Percentiles rank a stretch among this genome's conserved stretches.
phyloP scores from a whole-genome alignment of 2,113 vertebrate genomes.

The Peromyscus maniculatus region DNA sequence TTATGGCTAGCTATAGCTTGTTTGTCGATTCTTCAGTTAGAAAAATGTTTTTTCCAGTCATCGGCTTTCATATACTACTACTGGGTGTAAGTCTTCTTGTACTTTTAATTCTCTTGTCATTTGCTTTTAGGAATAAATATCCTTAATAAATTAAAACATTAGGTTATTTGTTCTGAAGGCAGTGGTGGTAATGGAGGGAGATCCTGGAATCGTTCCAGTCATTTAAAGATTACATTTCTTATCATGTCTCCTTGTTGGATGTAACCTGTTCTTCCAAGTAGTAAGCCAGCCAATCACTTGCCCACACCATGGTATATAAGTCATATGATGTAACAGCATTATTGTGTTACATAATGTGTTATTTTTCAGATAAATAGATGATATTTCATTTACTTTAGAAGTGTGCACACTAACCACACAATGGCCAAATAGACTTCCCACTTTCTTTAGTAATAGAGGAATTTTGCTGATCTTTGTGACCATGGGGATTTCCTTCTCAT shows the following conservation, averaged over 20 bases:
- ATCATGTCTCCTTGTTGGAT: neutral
- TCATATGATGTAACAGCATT: neutral
- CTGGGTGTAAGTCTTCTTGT: neutral
- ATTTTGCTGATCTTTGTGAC: neutral
- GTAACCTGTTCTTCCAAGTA: neutral
- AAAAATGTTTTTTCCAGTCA: neutral
- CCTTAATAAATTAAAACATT: constrained; percentile 21
- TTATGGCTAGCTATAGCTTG: neutral
- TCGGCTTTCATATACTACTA: neutral
- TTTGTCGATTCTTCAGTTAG: neutral
- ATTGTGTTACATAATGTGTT: neutral
- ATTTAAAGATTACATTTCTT: neutral
- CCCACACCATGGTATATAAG: neutral
- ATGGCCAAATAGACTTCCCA: neutral
- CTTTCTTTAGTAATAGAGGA: neutral
- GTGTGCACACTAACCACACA: neutral
- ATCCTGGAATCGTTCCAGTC: neutral
- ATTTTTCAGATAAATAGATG: neutral
- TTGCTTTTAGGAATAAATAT: neutral
- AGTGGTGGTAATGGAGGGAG: neutral
- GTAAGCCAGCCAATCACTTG: neutral
- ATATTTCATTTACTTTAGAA: neutral
- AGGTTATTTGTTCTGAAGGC: neutral
- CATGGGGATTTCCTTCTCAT: neutral
- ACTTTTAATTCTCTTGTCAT: neutral